Base-by-base conservation (phyloP, 2,888 invertebrate genomes). In the Parnassius orleans region DNA sequence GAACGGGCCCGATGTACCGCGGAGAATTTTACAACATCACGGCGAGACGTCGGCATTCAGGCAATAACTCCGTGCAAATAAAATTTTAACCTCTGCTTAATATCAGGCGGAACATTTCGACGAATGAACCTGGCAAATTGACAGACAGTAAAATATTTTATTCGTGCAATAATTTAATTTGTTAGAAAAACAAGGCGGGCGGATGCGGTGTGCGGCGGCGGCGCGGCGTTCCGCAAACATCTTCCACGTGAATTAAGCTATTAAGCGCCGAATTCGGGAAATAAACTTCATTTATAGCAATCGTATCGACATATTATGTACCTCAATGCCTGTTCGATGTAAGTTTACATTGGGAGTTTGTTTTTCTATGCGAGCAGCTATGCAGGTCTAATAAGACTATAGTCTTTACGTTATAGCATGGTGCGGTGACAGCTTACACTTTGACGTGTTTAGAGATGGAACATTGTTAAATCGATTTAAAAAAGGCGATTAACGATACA, bases 131-230 rank as follows among this genome's bases (percentile, higher is more conserved):
- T 78, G 75, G 76, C 79, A 85, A 90, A 91, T 90, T 88, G 91
- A 90, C 91, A 89, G 91, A 85, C 90, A 83, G 84, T 91, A 89
- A 91, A 91, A 90, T 90, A 90, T 91, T 91, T 91, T 90, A 91
- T 86, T 81, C 84, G 72, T 72, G 81, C 83, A 85, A 88, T 91
- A 90, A 91, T 88, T 90, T 89, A 81, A 87, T 90, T 90, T 88
- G 83, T 77, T 84, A 85, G 88, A 89, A 91, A 89, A 89, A 90
- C 90, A 87, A 84, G 76, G 72, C 73, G 74, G 69, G 71, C 63
- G 65, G 66, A 44, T 58, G 69, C 67, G 66, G 62, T 63, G 62
- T 62, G 63, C 69, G 74, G 77, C 75, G 78, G 77, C 79, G 79
- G 80, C 81, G 76, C 79, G 79, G 80, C 81, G 76, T 55, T 64